A percentile compares a stretch with the other conserved stretches of the same genome.
These are phyloP conservation scores for Drosophila kanapiae DNA, from an alignment of 1,140 invertebrate genomes.

Conservation along the genomic window DNA sequence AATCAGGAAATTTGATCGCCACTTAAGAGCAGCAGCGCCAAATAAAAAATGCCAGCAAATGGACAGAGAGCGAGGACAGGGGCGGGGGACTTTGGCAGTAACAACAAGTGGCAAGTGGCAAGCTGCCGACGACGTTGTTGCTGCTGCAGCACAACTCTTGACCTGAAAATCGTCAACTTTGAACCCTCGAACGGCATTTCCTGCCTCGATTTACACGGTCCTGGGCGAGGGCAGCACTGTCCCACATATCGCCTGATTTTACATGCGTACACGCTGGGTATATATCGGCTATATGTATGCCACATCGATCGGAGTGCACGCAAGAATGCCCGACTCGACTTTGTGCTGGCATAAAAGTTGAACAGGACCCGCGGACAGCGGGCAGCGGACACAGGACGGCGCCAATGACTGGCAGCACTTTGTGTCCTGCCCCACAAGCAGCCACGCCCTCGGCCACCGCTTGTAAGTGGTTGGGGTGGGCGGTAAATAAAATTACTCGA, in stretches of 20 bases:
- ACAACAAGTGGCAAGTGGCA: conserved; percentile 63
- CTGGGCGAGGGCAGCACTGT: conserved; percentile 13
- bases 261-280: not conserved
- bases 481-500: conserved; percentile 76
- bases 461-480: conserved; percentile 45
- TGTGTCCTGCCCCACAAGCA: conserved; percentile 40
- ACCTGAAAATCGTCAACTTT: conserved; percentile 74
- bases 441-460: conserved; percentile 5
- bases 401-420: conserved; percentile 77
- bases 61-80: not conserved
- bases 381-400: conserved; percentile 1
- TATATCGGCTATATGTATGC: conserved; percentile 14
- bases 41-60: conserved; percentile 25
- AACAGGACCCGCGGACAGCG: conserved; percentile 48
- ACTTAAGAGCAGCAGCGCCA: conserved; percentile 59
- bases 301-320: conserved; percentile 54
- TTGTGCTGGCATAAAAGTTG: conserved; percentile 51
- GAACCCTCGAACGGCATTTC: conserved; percentile 71
- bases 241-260: conserved; percentile 49
- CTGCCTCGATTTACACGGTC: conserved; percentile 76
- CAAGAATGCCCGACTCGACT: conserved; percentile 62
- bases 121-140: conserved; percentile 33
- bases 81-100: conserved; percentile 8
- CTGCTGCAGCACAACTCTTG: conserved; percentile 54
- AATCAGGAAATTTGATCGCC: conserved; percentile 78